phyloP scores from a whole-genome alignment of 2,113 vertebrate genomes.

The Rhea pennata region DNA sequence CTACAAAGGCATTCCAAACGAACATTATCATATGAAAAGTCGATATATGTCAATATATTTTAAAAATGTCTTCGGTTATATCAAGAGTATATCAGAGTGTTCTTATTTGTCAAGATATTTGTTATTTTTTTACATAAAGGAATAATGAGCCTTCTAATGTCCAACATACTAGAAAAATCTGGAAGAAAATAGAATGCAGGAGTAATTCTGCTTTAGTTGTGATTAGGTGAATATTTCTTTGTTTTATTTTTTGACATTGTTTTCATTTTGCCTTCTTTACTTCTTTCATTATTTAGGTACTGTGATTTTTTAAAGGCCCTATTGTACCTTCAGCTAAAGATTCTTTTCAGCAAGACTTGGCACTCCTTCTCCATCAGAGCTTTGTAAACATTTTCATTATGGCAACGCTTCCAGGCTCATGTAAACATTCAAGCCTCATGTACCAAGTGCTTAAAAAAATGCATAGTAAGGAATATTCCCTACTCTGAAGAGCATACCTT shows the following conservation, averaged over 20 bases:
- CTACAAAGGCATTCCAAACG: background rate
- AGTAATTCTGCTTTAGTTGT: background rate
- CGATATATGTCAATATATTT: background rate
- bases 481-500: background rate
- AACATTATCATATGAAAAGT: background rate
- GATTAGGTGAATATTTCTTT: background rate
- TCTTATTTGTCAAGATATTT: background rate
- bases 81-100: background rate
- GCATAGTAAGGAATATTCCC: background rate
- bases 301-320: background rate
- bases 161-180: background rate
- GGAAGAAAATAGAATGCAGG: background rate
- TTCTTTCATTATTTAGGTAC: background rate
- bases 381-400: background rate
- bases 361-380: background rate
- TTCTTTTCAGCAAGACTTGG: background rate
- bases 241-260: background rate
- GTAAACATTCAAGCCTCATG: background rate
- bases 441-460: background rate
- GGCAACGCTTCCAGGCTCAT: background rate
- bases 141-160: background rate
- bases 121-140: too few relatives aligned
- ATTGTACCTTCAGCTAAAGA: background rate
- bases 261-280: background rate
- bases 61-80: background rate